A percentile compares a stretch with the other conserved stretches of the same genome.
These are phyloP conservation scores for Drosophila robusta DNA, from an alignment of 2,888 invertebrate genomes.

Conservation along the genomic window DNA sequence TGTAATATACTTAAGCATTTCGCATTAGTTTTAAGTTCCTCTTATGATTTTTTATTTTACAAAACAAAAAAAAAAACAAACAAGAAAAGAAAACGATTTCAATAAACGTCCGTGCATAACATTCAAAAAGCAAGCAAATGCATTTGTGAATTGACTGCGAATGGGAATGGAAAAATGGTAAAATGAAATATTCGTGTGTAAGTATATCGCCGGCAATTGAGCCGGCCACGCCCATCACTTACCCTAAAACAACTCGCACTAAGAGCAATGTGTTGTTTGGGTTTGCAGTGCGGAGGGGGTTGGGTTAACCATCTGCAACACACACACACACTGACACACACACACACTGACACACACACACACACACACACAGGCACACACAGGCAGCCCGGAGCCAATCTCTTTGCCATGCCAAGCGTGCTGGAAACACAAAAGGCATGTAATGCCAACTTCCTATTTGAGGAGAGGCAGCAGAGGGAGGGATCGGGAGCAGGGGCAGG, in stretches of 20 bases:
- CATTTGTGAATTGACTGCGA: conserved; percentile 45
- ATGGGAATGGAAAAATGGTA: conserved; percentile 5
- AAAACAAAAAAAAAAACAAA: too few species aligned
- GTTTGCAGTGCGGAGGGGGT: conserved; percentile 20
- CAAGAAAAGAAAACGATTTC: conserved; percentile 62
- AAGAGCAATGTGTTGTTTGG: conserved; percentile 78
- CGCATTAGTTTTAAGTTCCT: conserved; percentile 58
- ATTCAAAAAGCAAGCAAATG: conserved; percentile 65
- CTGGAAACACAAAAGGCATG: conserved; percentile 70
- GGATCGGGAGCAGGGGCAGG: not conserved
- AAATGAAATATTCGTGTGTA: conserved; percentile 46
- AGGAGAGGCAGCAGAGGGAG: conserved; percentile 7
- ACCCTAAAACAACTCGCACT: conserved; percentile 73
- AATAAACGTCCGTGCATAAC: conserved; percentile 78
- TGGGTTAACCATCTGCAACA: conserved; percentile 41
- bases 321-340: conserved; percentile 14
- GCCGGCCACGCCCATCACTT: conserved; percentile 71
- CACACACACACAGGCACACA: conserved; percentile 5
- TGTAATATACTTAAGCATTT: conserved; percentile 66
- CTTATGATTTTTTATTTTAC: conserved; percentile 60
- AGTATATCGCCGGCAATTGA: conserved; percentile 60
- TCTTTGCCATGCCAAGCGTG: conserved; percentile 55
- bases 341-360: not conserved
- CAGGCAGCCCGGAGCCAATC: conserved; percentile 53
- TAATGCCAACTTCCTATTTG: conserved; percentile 77